Evolutionary conservation across 2,797 vertebrate species (phyloP), one percentile per base, ranked within the genome.

Genomic region (Mycteria americana): DNA sequence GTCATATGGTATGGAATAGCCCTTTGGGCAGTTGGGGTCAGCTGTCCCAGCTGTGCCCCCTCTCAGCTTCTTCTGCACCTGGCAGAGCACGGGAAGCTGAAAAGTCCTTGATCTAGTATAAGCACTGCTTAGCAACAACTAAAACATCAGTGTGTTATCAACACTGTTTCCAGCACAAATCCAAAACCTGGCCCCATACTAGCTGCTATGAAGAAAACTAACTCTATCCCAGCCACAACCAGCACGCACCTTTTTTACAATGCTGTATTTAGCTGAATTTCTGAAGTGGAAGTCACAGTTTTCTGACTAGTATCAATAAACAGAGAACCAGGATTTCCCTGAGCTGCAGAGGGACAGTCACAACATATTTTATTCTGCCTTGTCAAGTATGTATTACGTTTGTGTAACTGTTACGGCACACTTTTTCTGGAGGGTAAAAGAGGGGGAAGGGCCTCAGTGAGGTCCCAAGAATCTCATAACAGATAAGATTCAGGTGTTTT

Each of bases 371-470:
- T 10, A 48, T 21, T 67, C 43, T 28, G 11, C 37, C 48, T 50
- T 41, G 27, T 39, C 25, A 65, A 31, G 37, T 21, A 24, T 1
- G 1, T 3, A 3, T 18, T 30, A 9, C 1, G 0, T 46, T 33
- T 31, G 11, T 39, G 21, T 53, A 79, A 46, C 28, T 53, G 31
- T 6, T 22, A 22, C 48, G 37, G n/a, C 31, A 72, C 18, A 1
- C 9, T 27, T 67, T 21, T 75, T 30, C 16, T 30, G 11, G 2
- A 9, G 6, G 15, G 5, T 31, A 31, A 43, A 83, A 72, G 39
- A 13, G 12, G 23, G 63, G 11, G 19, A 72, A 62, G 10, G 31
- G 30, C 6, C 10, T 22, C 65, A 35, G 12, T 33, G 60, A 74
- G 21, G 37, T n/a, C 43, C 25, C 48, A 80, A 37, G 30, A 85